phyloP scores from a whole-genome alignment of 2,113 vertebrate species.

The Arizona elegans region DNA sequence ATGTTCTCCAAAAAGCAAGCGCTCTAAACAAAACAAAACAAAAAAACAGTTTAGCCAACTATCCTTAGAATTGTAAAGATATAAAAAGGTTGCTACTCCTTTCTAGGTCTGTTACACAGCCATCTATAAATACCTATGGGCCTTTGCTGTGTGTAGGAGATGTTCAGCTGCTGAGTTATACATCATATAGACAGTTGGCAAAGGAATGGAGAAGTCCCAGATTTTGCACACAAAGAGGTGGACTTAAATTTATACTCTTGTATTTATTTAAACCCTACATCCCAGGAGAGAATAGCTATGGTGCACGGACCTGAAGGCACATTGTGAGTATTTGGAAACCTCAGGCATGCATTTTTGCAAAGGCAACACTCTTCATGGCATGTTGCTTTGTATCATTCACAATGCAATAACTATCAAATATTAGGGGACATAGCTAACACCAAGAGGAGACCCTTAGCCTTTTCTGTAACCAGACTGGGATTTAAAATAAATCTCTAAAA shows the following conservation, averaged over 20 bases:
- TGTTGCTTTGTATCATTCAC: neutral
- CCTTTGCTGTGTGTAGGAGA: neutral
- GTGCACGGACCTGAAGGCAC: neutral
- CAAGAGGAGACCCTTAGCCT: neutral
- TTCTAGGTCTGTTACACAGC: neutral
- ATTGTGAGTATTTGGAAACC: neutral
- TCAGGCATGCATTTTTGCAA: neutral
- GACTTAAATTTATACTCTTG: constrained; percentile 1
- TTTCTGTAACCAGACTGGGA: neutral
- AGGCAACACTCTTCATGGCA: neutral
- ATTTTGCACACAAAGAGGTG: neutral
- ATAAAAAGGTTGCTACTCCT: neutral
- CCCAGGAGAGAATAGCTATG: neutral
- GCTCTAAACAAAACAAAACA: neutral
- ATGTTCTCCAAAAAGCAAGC: neutral
- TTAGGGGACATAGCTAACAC: neutral
- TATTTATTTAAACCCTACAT: neutral
- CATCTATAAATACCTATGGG: neutral
- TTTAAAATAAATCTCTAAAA: neutral
- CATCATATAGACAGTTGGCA: neutral
- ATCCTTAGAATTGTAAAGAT: neutral
- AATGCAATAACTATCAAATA: neutral
- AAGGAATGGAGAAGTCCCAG: neutral
- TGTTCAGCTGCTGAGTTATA: neutral
- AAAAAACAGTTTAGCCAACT: neutral